Base-by-base conservation (phyloP, 37 sponge, comb jelly and placozoan species). In the Bolinopsis microptera region DNA sequence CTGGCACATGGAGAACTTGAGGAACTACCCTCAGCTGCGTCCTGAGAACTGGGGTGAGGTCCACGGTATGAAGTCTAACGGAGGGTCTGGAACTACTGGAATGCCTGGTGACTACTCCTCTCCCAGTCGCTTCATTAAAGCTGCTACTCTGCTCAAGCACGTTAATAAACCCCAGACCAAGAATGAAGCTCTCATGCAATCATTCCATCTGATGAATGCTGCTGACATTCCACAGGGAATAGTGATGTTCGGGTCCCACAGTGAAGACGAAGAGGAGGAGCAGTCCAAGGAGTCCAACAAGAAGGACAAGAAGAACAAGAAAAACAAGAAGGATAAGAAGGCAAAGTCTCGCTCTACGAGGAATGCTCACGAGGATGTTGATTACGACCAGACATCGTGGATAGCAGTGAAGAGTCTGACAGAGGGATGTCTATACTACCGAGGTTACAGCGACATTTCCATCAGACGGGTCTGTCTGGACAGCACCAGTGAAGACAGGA, bases 1-100 rank as follows among this genome's bases (percentile, higher is more conserved):
- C 21, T 77, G 80, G 80, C 80, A 77, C 80, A 77, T 77, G 80
- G 80, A 77, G 33, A 77, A 77, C 80, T 3, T 77, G 33, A 28
- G 21, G 37, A 32, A 35, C 32, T 77, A 77, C 37, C 80, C 80
- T 3, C 1, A 77, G 3, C 1, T 77, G 1, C 27, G 36, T 1
- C 27, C 8, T 1, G 33, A 77, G 36, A 18, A 77, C 5, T 77
- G 80, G 80, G 5, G 0, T 1, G 1, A 28, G 35, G 28, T 34
- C 35, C 27, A 77, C 21, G 35, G 80, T 32, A 77, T 22, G 21
- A 35, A 77, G 80, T 35, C 32, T 18, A 34, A 36, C 35, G 3
- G 35, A 31, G 80, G 80, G 16, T 34, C 35, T 1, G 80, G 80
- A 1, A 21, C 33, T 27, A 33, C 36, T 77, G 80, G 80, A 1